Evolutionary conservation across 2,888 invertebrate species (phyloP), one percentile per base, ranked within the genome.

Genomic region (Drosophila robusta): DNA sequence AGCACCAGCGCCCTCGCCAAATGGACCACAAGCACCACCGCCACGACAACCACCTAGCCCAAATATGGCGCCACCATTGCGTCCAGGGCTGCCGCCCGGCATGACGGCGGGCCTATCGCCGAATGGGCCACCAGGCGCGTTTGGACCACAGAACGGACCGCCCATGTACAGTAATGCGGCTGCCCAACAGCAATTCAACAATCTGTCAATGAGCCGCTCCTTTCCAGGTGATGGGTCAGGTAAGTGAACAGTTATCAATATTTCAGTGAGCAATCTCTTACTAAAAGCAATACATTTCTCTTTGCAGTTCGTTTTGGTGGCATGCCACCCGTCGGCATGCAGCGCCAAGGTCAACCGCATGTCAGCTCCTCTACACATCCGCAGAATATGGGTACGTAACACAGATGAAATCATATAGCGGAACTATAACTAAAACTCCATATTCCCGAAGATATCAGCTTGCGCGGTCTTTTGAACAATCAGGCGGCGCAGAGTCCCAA

Each of bases 361-460:
- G 94, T 94, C 89, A 94, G 94, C 81, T 94, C 94, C 90, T 94
- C 94, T 80, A 94, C 94, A 87, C 94, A 94, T 90, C 94, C 94
- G 78, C 94, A 94, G 90, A 94, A 94, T 83, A 93, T 94, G 93
- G 94, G 92, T 92, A 91, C 80, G 87, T 71, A 39, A 11, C 8
- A 16, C 18, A 56, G 26, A n/a, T 46, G 6, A 8, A 14, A 41
- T 7, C 22, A 22, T 14, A 12, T 14, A 29, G 5, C 32, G n/a
- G 24, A 12, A 4, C n/a, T 36, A 18, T 14, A 18, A 7, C 3
- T 18, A 16, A 38, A 9, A 9, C 3, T 24, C 4, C 7, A 11
- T 16, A 24, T 34, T 44, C 8, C n/a, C 9, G 0, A 72, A 92
- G 92, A 92, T 77, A 92, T 92, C 75, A 92, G 92, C 80, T 89